Evolutionary conservation across 1,140 invertebrate species (phyloP), one percentile per base, ranked within the genome.

Genomic region (Bradynema listronoti): DNA sequence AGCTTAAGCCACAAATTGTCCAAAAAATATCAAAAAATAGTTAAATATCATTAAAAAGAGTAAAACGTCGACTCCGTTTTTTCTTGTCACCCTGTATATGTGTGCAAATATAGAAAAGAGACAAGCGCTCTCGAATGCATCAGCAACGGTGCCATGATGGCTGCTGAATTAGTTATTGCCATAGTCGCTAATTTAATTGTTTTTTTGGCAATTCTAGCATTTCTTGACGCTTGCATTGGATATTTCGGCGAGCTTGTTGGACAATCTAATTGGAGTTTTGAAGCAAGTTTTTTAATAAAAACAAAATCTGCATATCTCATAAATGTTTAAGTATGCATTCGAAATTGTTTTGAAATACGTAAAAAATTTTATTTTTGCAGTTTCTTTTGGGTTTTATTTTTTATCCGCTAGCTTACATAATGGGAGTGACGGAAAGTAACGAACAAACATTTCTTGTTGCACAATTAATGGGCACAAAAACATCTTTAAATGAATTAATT

Each of bases 151-250:
- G 91, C 91, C 9, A 82, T 85, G 25, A 83, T 85, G 51, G 89
- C 86, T 1, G 85, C 90, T 14, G 82, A 85, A n/a, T 80, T 96
- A 3, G 84, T 95, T 1, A 81, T 88, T 1, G 88, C 88, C 54
- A 91, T 97, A 59, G 85, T 88, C 14, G 89, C 90, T 2, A 94
- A 91, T 74, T 81, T 97, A 1, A 86, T 96, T 7, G 90, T 90
- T 0, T 93, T 94, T 74, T 83, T 96, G 0, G 85, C 90, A 0
- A 85, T 91, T 61, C 80, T 95, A 1, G 83, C 86, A 0, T 90
- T 94, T 73, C 61, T 91, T 0, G 89, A 95, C 78, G 84, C 83
- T 2, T 60, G 89, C 2, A 78, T 94, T 0, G 83, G 81, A 4
- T 96, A 90, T 87, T 79, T 87, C 46, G 89, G 88, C 1, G 78